Percentiles rank a stretch among this genome's conserved stretches.
These are phyloP conservation scores for Bradynema listronoti DNA, from an alignment of 1,140 invertebrate species.

Conservation along the genomic window DNA sequence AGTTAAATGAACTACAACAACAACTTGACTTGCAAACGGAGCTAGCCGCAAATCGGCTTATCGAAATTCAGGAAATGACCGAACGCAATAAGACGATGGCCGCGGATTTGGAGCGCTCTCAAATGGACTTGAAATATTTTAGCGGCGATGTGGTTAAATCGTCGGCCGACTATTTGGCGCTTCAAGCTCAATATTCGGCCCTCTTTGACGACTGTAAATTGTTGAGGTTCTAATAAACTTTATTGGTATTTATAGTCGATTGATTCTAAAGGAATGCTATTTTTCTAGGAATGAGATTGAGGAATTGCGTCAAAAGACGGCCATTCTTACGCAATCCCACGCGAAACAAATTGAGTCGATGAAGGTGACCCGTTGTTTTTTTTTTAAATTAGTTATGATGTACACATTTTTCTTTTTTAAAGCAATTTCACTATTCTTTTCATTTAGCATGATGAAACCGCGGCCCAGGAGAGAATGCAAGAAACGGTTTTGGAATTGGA, in stretches of 20 bases:
- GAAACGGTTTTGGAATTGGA: slow-evolving; percentile 34
- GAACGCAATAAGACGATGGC: slow-evolving; percentile 28
- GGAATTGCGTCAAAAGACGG: slow-evolving; percentile 27
- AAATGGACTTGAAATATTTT: slow-evolving; percentile 42
- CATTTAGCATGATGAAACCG: slow-evolving; percentile 25
- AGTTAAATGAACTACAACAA: slow-evolving; percentile 38
- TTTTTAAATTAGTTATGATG: slow-evolving; percentile 2
- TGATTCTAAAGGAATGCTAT: too few relatives aligned
- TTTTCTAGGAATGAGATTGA: slow-evolving; percentile 26
- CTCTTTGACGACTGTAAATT: slow-evolving; percentile 35
- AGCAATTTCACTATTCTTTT: neutral
- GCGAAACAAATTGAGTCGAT: slow-evolving; percentile 25
- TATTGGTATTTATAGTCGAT: neutral
- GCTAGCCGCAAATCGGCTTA: slow-evolving; percentile 31
- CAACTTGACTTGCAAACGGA: slow-evolving; percentile 36
- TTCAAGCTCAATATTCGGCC: slow-evolving; percentile 23
- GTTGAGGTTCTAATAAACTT: slow-evolving; percentile 3
- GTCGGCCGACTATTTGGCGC: slow-evolving; percentile 30
- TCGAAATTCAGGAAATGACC: slow-evolving; percentile 39
- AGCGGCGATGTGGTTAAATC: slow-evolving; percentile 21
- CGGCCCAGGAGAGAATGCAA: slow-evolving; percentile 30
- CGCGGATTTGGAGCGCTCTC: slow-evolving; percentile 29
- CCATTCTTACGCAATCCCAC: slow-evolving; percentile 14
- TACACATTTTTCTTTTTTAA: neutral
- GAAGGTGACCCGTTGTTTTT: slow-evolving; percentile 18